Conservation (phyloP, 92 coral and sea anemone species). For the Zoanthus gigantus region DNA sequence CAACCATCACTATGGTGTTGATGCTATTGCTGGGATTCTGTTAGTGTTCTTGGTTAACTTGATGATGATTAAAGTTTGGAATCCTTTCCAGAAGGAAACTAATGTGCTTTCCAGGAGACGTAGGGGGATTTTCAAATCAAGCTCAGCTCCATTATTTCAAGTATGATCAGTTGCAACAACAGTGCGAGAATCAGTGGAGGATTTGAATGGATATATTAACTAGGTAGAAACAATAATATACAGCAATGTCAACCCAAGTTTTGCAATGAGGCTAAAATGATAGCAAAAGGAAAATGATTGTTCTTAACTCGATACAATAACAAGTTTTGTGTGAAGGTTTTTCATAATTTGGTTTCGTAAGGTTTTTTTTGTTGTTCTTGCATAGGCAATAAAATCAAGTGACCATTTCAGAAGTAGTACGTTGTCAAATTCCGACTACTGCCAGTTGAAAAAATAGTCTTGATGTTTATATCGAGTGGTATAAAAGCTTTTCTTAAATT, state of each 20-base stretch:
- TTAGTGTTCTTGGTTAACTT: constrained; percentile 94
- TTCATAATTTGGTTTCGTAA: too few species aligned
- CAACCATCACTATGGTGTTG: constrained; percentile 99
- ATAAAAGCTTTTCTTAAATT: too few species aligned
- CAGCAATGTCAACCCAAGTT: constrained; percentile 13
- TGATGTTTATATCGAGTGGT: too few species aligned
- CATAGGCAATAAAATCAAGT: too few species aligned
- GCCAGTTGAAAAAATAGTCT: too few species aligned
- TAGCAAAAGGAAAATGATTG: too few species aligned
- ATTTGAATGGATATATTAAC: not conserved
- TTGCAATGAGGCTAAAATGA: not conserved
- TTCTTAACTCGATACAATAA: too few species aligned
- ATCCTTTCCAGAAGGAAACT: constrained; percentile 78
- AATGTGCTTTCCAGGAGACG: not conserved
- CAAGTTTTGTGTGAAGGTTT: too few species aligned
- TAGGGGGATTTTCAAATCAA: constrained; percentile 46
- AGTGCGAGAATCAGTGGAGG: not conserved
- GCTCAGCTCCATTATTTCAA: constrained; percentile 42
- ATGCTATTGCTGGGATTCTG: constrained; percentile 96
- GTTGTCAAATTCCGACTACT: too few species aligned
- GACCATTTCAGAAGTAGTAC: too few species aligned
- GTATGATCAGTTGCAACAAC: not conserved
- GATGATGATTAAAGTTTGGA: constrained; percentile 95
- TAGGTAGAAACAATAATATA: constrained; percentile 16
- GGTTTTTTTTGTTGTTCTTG: too few species aligned